phyloP scores from a whole-genome alignment of 2,113 vertebrate species.

The Tupaia tana region DNA sequence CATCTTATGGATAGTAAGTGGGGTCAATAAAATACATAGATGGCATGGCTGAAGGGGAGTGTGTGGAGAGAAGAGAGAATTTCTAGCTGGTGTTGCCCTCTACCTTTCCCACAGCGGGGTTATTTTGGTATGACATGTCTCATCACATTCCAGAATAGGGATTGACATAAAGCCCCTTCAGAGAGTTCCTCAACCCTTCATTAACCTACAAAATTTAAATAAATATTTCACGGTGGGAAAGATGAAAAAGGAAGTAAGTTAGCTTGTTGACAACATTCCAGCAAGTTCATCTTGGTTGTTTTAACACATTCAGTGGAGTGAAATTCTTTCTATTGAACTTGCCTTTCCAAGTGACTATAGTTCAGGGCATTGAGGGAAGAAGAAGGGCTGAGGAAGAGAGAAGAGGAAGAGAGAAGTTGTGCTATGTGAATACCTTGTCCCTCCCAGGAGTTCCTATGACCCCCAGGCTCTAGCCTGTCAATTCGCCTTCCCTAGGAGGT shows the following conservation, averaged over 20 bases:
- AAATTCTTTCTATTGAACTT: not conserved
- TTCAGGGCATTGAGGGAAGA: not conserved
- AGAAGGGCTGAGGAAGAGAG: not conserved
- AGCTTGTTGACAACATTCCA: not conserved
- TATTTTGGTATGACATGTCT: not conserved
- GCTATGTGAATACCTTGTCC: not conserved
- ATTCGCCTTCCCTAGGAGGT: not conserved
- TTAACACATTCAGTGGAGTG: not conserved
- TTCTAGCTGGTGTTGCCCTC: not conserved
- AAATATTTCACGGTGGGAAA: not conserved
- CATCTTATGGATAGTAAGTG: not conserved
- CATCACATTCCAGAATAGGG: not conserved
- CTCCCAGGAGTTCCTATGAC: not conserved
- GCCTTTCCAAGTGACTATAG: not conserved
- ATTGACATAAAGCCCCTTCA: not conserved
- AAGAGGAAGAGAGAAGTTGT: not conserved
- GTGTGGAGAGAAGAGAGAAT: not conserved
- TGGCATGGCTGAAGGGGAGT: not conserved
- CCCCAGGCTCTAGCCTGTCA: not conserved
- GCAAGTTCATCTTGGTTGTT: constrained; percentile 24
- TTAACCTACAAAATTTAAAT: not conserved
- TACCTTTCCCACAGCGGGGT: not conserved
- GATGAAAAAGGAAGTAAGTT: constrained; percentile 3
- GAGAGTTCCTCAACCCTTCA: not conserved
- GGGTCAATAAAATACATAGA: not conserved